Percentiles rank a stretch among this genome's conserved stretches.
Evolutionary conservation across 2,888 invertebrate genomes (phyloP).

Genomic region (Hypolimnas misippus): DNA sequence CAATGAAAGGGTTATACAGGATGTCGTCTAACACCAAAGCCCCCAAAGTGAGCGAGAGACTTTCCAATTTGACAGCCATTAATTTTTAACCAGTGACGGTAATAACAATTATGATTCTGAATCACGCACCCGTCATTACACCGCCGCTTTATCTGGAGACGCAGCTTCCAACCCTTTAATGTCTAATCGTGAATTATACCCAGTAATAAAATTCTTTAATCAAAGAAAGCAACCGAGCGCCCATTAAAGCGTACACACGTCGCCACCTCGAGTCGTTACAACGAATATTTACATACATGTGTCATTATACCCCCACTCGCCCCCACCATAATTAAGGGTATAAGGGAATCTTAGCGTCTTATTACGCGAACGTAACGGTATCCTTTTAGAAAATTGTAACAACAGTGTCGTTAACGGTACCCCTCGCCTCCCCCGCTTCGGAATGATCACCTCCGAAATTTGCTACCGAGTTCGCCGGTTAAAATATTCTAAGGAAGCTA

Average conservation of each 20-base stretch:
- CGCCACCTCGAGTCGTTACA: slow-evolving; percentile 80
- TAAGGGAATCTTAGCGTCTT: slow-evolving; percentile 84
- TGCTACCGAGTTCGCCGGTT: slow-evolving; percentile 65
- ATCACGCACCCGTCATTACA: slow-evolving; percentile 81
- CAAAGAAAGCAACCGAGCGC: slow-evolving; percentile 82
- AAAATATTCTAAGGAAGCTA: slow-evolving; percentile 65
- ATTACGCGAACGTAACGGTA: slow-evolving; percentile 82
- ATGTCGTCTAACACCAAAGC: slow-evolving; percentile 19
- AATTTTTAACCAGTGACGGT: slow-evolving; percentile 48
- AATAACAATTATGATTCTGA: slow-evolving; percentile 80
- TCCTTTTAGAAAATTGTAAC: slow-evolving; percentile 84
- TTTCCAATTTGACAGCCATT: slow-evolving; percentile 40
- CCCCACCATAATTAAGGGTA: slow-evolving; percentile 82
- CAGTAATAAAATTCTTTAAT: slow-evolving; percentile 84
- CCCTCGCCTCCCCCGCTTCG: slow-evolving; percentile 51
- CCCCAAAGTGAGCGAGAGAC: slow-evolving; percentile 18
- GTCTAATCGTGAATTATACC: slow-evolving; percentile 83
- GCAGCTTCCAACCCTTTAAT: slow-evolving; percentile 74
- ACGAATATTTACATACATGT: slow-evolving; percentile 83
- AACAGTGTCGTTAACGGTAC: slow-evolving; percentile 71
- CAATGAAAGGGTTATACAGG: slow-evolving; percentile 31
- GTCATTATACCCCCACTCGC: slow-evolving; percentile 72
- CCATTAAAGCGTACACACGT: slow-evolving; percentile 80
- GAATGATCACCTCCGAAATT: slow-evolving; percentile 73
- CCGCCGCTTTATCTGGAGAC: slow-evolving; percentile 76